Percentiles rank a stretch among this genome's conserved stretches.
Evolutionary conservation across 2,797 vertebrate species (phyloP).

Genomic region (Enteromius thamalakanensis): DNA sequence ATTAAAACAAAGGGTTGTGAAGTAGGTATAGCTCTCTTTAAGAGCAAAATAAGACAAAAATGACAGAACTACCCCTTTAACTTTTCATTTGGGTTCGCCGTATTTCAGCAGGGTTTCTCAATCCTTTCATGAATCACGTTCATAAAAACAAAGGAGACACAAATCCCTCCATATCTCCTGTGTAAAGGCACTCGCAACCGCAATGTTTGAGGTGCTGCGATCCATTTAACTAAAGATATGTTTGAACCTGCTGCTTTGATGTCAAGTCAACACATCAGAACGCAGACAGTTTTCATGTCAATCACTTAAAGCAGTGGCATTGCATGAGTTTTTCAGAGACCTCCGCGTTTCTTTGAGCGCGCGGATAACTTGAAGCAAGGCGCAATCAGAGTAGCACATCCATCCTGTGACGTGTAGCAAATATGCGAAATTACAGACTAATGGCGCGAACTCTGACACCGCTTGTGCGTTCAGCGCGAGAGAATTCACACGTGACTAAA

Average conservation of each 20-base stretch:
- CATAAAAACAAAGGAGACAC: conserved; percentile 21
- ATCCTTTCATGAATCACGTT: conserved; percentile 14
- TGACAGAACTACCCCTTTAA: background rate
- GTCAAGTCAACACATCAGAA: conserved; percentile 32
- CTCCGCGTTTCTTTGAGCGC: conserved; percentile 16
- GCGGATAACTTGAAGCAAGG: background rate
- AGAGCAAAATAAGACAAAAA: background rate
- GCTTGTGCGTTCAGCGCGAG: background rate
- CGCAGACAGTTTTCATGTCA: conserved; percentile 35
- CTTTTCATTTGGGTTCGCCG: background rate
- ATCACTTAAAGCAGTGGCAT: conserved; percentile 16
- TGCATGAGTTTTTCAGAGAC: background rate
- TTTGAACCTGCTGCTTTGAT: conserved; percentile 45
- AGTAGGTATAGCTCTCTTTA: background rate
- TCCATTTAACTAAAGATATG: conserved; percentile 33
- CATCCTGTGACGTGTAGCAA: background rate
- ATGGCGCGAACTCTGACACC: background rate
- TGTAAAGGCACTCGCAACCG: background rate
- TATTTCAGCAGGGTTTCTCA: background rate
- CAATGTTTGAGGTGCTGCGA: background rate
- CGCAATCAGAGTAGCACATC: conserved; percentile 5
- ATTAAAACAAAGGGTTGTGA: conserved; percentile 4
- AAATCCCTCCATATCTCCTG: background rate
- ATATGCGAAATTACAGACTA: conserved; percentile 16
- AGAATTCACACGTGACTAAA: conserved; percentile 26